phyloP scores from a whole-genome alignment of 2,888 invertebrate genomes.

The Abscondita cerata region DNA sequence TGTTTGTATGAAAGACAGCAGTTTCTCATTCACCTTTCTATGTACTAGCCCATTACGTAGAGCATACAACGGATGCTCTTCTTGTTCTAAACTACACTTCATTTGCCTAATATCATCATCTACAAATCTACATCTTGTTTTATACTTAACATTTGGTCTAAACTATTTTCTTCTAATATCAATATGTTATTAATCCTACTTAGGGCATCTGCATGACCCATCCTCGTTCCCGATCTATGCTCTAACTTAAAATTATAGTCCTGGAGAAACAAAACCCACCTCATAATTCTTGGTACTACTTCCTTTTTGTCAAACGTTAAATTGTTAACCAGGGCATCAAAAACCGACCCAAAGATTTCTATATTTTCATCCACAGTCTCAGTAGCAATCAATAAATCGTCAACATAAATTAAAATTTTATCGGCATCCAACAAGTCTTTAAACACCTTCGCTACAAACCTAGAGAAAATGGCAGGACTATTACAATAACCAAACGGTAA shows the following conservation, averaged over 20 bases:
- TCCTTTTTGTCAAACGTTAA: conserved; percentile 43
- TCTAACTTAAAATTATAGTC: conserved; percentile 18
- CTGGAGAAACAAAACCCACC: no score
- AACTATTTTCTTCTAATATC: conserved; percentile 38
- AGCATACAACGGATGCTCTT: conserved; percentile 30
- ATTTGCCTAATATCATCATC: conserved; percentile 39
- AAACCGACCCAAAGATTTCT: no score
- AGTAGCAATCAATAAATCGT: no score
- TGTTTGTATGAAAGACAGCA: conserved; percentile 38
- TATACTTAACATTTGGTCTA: conserved; percentile 37
- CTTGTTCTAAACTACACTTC: conserved; percentile 31
- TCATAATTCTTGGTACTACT: conserved; percentile 39
- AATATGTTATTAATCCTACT: no score
- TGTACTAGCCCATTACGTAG: conserved; percentile 20
- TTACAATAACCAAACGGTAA: no score
- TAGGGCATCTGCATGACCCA: conserved; percentile 45
- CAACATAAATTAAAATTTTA: no score
- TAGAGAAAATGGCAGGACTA: no score
- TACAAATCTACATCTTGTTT: conserved; percentile 35
- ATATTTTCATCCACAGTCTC: no score
- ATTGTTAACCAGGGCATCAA: no score
- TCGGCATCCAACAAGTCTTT: no score
- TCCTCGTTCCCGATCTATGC: conserved; percentile 10
- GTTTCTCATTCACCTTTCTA: conserved; percentile 18
- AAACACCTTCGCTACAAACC: no score